Evolutionary conservation across 2,888 invertebrate species (phyloP).

Genomic region (Prosopocoilus inquinatus): DNA sequence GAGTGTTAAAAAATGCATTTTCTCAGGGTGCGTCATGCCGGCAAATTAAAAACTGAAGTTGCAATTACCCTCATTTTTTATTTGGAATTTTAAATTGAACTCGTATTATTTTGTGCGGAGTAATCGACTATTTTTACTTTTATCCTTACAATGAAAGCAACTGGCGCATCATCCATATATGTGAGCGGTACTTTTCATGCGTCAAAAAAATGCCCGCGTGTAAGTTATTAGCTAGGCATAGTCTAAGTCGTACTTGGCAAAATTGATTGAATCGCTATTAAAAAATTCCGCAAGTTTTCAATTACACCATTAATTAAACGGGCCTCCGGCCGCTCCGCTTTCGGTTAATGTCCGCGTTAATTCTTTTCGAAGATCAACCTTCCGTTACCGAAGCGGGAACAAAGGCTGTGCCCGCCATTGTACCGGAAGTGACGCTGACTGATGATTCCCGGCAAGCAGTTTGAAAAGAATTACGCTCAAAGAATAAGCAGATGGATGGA

Average conservation of each 20-base stretch:
- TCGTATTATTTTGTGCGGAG: too few species aligned
- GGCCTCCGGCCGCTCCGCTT: conserved; percentile 29
- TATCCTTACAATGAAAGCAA: too few species aligned
- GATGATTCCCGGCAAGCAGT: conserved; percentile 46
- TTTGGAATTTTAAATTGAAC: too few species aligned
- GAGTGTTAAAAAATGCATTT: too few species aligned
- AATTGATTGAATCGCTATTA: conserved; percentile 4
- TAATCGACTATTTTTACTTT: too few species aligned
- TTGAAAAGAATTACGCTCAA: conserved; percentile 47
- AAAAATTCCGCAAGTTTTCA: conserved; percentile 39
- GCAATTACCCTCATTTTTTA: too few species aligned
- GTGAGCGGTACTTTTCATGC: too few species aligned
- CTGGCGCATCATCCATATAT: too few species aligned
- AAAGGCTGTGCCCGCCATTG: conserved; percentile 46
- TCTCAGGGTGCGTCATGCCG: too few species aligned
- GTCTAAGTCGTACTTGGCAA: background rate
- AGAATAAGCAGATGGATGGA: conserved; percentile 50
- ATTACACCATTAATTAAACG: conserved; percentile 48
- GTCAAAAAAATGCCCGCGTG: background rate
- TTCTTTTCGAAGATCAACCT: conserved; percentile 39
- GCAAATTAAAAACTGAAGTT: too few species aligned
- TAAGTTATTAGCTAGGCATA: background rate
- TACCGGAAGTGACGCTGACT: conserved; percentile 52
- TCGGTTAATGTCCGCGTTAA: conserved; percentile 43
- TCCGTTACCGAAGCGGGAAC: conserved; percentile 39